Percentiles rank a stretch among this genome's conserved stretches.
Evolutionary conservation across 2,797 vertebrate species (phyloP).

Genomic region (Gephyroberyx darwinii): DNA sequence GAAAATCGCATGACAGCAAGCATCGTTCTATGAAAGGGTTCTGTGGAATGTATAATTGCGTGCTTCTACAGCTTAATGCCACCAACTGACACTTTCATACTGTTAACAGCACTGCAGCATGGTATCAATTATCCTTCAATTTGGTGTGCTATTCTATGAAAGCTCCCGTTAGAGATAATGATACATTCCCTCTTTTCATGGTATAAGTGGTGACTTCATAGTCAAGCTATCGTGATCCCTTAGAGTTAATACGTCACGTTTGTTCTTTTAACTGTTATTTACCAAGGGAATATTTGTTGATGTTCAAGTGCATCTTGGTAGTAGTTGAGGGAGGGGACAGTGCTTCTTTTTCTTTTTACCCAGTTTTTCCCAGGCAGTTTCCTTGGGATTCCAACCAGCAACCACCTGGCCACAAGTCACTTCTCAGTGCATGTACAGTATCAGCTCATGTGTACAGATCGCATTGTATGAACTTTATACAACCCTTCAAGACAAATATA

Average conservation of each 20-base stretch:
- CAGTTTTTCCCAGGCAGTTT: not conserved
- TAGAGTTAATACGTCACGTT: not conserved
- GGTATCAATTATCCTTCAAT: conserved; percentile 17
- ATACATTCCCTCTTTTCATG: not conserved
- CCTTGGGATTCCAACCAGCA: not conserved
- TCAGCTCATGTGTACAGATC: not conserved
- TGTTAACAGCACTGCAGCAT: not conserved
- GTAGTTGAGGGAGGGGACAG: not conserved
- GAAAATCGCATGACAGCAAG: conserved; percentile 45
- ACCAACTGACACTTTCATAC: conserved; percentile 21
- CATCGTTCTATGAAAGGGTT: conserved; percentile 36
- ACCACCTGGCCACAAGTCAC: not conserved
- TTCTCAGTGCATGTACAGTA: not conserved
- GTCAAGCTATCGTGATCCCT: conserved; percentile 1
- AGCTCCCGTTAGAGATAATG: not conserved
- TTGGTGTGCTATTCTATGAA: conserved; percentile 14
- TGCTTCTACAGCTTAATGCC: conserved; percentile 40
- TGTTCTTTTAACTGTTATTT: not conserved
- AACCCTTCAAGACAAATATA: not conserved
- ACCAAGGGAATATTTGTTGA: conserved; percentile 1
- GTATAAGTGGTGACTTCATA: not conserved
- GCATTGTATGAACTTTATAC: not conserved
- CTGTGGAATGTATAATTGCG: conserved; percentile 28
- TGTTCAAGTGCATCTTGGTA: not conserved
- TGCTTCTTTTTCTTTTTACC: not conserved